Percentiles rank a stretch among this genome's conserved stretches.
Conservation (phyloP, 2,113 vertebrate genomes). For the Clinocottus analis region DNA sequence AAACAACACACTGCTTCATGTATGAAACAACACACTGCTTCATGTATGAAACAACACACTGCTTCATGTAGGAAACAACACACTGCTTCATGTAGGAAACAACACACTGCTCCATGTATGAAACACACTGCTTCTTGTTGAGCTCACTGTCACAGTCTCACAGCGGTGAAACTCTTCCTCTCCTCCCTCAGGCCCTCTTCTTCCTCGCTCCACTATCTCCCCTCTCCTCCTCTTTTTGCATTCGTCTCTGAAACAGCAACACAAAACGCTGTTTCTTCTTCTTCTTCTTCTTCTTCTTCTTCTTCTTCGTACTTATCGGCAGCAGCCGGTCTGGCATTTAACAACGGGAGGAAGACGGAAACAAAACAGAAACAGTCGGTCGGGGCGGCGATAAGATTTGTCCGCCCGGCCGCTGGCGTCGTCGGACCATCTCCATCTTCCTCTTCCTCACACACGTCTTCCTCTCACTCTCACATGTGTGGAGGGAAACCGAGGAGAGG, state of each 20-base stretch:
- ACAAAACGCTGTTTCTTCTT: conserved; percentile 45
- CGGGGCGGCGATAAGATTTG: conserved; percentile 55
- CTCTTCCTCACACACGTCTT: neutral
- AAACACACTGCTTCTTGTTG: no score
- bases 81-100: no score
- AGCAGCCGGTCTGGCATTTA: conserved; percentile 56
- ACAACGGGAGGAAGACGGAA: conserved; percentile 32
- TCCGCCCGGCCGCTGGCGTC: conserved; percentile 30
- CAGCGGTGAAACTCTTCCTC: conserved; percentile 31
- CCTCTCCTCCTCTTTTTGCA: conserved; percentile 21
- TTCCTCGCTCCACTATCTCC: conserved; percentile 20
- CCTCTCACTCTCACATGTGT: conserved; percentile 23
- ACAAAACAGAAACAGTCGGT: conserved; percentile 54
- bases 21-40: no score
- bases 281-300: conserved; percentile 18
- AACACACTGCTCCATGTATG: no score
- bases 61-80: no score
- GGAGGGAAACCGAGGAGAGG: conserved; percentile 7
- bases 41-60: no score
- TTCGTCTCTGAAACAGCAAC: conserved; percentile 39
- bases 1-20: no score
- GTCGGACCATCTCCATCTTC: neutral
- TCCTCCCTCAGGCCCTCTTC: conserved; percentile 31
- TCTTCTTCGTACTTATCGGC: conserved; percentile 42
- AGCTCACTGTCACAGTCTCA: no score